These are phyloP conservation scores for Bombus huntii DNA, from an alignment of 1,140 invertebrate genomes.

Conservation along the genomic window DNA sequence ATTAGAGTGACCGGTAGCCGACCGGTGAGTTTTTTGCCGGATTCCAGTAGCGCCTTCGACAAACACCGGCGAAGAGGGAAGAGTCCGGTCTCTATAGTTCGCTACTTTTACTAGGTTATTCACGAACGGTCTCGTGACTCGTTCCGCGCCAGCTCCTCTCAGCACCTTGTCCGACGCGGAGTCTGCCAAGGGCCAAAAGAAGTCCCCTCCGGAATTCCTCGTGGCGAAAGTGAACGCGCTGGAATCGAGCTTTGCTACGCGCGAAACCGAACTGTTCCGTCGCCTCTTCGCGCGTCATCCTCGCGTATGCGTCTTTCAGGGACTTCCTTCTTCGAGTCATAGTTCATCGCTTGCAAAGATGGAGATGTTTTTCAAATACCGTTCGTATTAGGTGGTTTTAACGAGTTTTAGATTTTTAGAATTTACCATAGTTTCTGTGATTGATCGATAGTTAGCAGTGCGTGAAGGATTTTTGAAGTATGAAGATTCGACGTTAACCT, in stretches of 20 bases:
- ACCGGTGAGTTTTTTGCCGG: conserved; percentile 78
- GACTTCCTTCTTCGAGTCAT: background rate
- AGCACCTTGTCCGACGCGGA: conserved; percentile 32
- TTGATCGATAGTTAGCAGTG: too few relatives aligned
- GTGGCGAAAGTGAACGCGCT: conserved; percentile 64
- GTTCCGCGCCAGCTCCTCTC: conserved; percentile 69
- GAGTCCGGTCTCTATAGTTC: conserved; percentile 66
- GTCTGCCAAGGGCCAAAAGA: conserved; percentile 44
- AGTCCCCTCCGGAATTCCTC: conserved; percentile 55
- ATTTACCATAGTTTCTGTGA: too few relatives aligned
- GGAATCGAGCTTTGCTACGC: conserved; percentile 35
- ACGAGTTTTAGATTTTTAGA: background rate
- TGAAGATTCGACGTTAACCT: too few relatives aligned
- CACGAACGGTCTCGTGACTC: conserved; percentile 69
- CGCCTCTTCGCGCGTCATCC: background rate
- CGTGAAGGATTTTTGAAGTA: too few relatives aligned
- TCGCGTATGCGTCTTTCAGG: background rate
- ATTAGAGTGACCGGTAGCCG: conserved; percentile 80
- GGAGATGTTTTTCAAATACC: too few relatives aligned
- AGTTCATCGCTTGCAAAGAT: background rate
- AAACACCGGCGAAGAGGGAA: conserved; percentile 72
- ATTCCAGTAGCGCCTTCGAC: conserved; percentile 81
- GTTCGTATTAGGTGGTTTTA: background rate
- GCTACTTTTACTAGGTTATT: conserved; percentile 78
- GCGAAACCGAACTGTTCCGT: conserved; percentile 36